Evolutionary conservation across 2,113 vertebrate genomes (phyloP).

Genomic region (Ochotona princeps): DNA sequence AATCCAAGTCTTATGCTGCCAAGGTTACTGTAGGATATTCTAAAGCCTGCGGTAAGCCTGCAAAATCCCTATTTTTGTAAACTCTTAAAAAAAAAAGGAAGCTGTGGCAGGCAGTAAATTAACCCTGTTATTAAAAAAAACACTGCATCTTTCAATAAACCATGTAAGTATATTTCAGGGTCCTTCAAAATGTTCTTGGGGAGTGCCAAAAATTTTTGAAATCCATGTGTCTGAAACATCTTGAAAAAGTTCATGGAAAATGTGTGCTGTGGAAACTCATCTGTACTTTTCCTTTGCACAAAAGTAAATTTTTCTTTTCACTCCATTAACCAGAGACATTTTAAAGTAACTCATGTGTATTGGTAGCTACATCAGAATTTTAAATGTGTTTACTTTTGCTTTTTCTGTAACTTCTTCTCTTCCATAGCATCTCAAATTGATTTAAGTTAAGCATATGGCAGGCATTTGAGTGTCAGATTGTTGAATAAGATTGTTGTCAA

Average conservation of each 20-base stretch:
- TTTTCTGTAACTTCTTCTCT: fast-evolving
- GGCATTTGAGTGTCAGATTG: neutral
- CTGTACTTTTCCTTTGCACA: too few relatives aligned
- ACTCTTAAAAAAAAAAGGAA: slow-evolving; percentile 65
- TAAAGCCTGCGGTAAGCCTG: slow-evolving; percentile 53
- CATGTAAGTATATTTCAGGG: neutral
- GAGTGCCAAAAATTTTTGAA: too few relatives aligned
- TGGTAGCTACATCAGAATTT: too few relatives aligned
- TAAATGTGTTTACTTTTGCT: neutral
- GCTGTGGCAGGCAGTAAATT: slow-evolving; percentile 46
- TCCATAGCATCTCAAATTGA: neutral
- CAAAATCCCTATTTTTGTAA: slow-evolving; percentile 54
- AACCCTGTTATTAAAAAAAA: slow-evolving; percentile 43
- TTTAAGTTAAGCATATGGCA: neutral
- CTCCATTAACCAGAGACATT: too few relatives aligned
- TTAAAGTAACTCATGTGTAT: too few relatives aligned
- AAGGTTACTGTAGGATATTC: slow-evolving; percentile 68
- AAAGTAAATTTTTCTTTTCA: too few relatives aligned
- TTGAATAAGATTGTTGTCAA: neutral
- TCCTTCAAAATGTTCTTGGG: too few relatives aligned
- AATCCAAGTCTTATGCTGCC: neutral
- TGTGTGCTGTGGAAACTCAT: too few relatives aligned
- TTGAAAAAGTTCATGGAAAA: too few relatives aligned
- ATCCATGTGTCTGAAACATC: too few relatives aligned
- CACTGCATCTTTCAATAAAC: neutral